A percentile compares a stretch with the other conserved stretches of the same genome.
Evolutionary conservation across 2,797 vertebrate genomes (phyloP).

Genomic region (Thalassophryne amazonica): DNA sequence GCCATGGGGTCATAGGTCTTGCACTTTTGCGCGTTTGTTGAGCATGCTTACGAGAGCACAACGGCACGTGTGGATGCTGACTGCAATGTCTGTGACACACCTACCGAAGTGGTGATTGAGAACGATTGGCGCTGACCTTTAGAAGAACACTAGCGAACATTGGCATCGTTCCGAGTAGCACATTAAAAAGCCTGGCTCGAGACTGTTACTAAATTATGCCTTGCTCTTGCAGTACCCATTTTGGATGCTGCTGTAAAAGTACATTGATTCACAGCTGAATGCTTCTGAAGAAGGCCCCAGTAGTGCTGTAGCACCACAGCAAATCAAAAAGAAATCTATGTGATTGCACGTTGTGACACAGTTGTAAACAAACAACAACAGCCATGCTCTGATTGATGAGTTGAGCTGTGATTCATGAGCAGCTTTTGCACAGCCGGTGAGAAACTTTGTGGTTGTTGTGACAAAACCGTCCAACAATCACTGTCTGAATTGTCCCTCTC

Average conservation of each 20-base stretch:
- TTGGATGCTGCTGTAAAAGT: constrained; percentile 46
- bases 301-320: background rate
- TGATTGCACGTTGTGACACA: background rate
- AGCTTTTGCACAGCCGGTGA: background rate
- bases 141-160: constrained; percentile 36
- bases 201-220: constrained; percentile 46
- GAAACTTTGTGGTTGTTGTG: no score
- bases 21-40: constrained; percentile 2
- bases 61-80: constrained; percentile 8
- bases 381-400: background rate
- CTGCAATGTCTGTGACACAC: constrained; percentile 52
- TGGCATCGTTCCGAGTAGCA: constrained; percentile 43
- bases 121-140: constrained; percentile 63
- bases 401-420: background rate
- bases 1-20: constrained; percentile 18
- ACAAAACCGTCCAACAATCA: background rate
- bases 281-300: constrained; percentile 1
- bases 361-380: constrained; percentile 7
- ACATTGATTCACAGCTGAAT: constrained; percentile 34
- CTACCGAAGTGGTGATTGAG: constrained; percentile 37
- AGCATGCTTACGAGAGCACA: background rate
- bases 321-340: background rate
- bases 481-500: constrained; percentile 13
- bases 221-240: constrained; percentile 51
- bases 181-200: constrained; percentile 49